Conservation (phyloP, 2,113 vertebrate species). For the Podarcis raffonei region DNA sequence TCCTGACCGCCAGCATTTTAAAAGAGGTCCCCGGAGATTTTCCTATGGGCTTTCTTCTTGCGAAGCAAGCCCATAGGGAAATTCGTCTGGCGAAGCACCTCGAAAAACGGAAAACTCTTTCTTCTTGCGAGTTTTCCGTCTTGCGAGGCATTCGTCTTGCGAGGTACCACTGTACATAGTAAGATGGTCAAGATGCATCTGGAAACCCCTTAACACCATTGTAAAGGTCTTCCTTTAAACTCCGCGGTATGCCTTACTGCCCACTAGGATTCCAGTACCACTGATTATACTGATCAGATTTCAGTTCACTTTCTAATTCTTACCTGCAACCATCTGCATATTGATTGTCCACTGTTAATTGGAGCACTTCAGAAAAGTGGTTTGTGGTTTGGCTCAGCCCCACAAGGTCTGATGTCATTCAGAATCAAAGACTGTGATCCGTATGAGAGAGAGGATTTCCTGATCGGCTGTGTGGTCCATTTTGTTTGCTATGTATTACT, state of each 20-base stretch:
- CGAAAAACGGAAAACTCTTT: too few species aligned
- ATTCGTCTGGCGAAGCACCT: too few species aligned
- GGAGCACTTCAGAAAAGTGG: background rate
- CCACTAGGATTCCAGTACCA: background rate
- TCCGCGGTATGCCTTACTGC: background rate
- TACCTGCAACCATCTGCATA: background rate
- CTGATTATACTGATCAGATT: background rate
- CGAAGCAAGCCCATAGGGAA: too few species aligned
- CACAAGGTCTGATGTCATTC: constrained; percentile 4
- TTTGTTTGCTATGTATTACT: constrained; percentile 17
- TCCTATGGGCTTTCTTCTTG: too few species aligned
- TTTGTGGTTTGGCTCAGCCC: background rate
- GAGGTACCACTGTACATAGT: too few species aligned
- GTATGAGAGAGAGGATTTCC: background rate
- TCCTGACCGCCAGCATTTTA: too few species aligned
- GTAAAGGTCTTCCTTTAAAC: constrained; percentile 18
- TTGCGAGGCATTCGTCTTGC: too few species aligned
- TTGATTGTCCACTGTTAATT: background rate
- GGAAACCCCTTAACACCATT: constrained; percentile 8
- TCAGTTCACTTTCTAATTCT: background rate
- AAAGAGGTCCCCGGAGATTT: too few species aligned
- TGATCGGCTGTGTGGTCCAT: constrained; percentile 8
- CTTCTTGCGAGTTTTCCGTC: too few species aligned
- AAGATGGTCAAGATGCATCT: background rate
- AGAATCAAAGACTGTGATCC: constrained; percentile 12